Conservation (phyloP, 1,140 invertebrate species). For the Saccostrea glomerata region DNA sequence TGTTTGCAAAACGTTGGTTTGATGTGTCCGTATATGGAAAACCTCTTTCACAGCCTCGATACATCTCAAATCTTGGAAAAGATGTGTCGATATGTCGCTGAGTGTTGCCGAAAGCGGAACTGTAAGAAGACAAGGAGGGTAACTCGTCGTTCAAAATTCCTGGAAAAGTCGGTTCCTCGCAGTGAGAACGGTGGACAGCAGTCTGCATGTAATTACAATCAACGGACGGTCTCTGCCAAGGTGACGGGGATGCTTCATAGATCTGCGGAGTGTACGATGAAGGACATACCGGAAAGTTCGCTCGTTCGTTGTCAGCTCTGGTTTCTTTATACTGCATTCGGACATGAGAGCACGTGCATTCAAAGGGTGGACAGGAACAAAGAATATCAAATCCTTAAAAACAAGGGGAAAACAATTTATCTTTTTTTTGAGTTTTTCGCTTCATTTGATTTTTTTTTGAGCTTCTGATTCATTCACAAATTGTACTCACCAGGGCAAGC, state of each 20-base stretch:
- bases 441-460: background rate
- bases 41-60: conserved; percentile 4
- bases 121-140: background rate
- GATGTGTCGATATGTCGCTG: background rate
- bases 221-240: conserved; percentile 54
- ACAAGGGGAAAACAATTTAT: background rate
- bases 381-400: conserved; percentile 71
- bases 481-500: conserved; percentile 14
- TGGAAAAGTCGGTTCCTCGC: background rate
- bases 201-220: conserved; percentile 40
- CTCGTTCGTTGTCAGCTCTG: conserved; percentile 49
- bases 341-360: conserved; percentile 74
- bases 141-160: background rate
- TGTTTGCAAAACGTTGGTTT: background rate
- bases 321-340: conserved; percentile 52
- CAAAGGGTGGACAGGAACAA: conserved; percentile 79
- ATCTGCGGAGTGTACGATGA: conserved; percentile 61
- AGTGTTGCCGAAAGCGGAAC: background rate
- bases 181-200: background rate
- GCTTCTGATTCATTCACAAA: background rate
- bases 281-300: conserved; percentile 37
- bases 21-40: background rate
- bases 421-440: background rate
- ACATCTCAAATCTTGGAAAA: conserved; percentile 33
- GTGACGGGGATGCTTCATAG: conserved; percentile 55